Evolutionary conservation across 2,888 invertebrate species (phyloP), one percentile per base, ranked within the genome.

Genomic region (Ophioninae sp.): DNA sequence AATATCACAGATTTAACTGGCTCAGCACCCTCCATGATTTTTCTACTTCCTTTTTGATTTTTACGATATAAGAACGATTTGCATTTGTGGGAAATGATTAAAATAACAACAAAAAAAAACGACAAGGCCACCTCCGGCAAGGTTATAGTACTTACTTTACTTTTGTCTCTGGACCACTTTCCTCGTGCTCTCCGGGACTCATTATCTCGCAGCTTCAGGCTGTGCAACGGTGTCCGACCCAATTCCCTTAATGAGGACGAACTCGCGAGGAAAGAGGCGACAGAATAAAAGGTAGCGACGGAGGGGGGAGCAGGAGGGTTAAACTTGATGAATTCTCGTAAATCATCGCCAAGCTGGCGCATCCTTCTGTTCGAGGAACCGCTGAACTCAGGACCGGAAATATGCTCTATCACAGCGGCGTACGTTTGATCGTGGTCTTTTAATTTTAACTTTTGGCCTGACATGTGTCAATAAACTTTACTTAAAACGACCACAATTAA

Each of bases 211-310:
- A 82, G 79, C 76, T 82, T 68, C 74, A 73, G 77, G 73, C 82
- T 69, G 78, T 65, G 58, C 58, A 74, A 51, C 79, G 67, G 75
- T 51, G 67, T 73, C 85, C 85, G 88, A 90, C 88, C 90, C 86
- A 87, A 89, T 89, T 90, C 81, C 85, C 86, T 87, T 90, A 89
- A 90, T 89, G 90, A 90, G 88, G 78, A 84, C 85, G 85, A 86
- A 84, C 86, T 85, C 85, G 79, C 67, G 67, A 65, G 81, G 77
- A 79, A 63, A 23, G 10, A 44, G 59, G 44, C 65, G 56, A 76
- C 51, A 44, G 58, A 71, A 37, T 67, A 61, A 76, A 23, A 64
- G 68, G 20, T 20, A 44, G 2, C 20, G 44, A 64, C 37, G 56
- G 78, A 79, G 76, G 37, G 10, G 65, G 51, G 69, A 69, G 41